These are phyloP conservation scores for Pardalotus punctatus DNA, from an alignment of 2,113 vertebrate genomes.

Conservation along the genomic window DNA sequence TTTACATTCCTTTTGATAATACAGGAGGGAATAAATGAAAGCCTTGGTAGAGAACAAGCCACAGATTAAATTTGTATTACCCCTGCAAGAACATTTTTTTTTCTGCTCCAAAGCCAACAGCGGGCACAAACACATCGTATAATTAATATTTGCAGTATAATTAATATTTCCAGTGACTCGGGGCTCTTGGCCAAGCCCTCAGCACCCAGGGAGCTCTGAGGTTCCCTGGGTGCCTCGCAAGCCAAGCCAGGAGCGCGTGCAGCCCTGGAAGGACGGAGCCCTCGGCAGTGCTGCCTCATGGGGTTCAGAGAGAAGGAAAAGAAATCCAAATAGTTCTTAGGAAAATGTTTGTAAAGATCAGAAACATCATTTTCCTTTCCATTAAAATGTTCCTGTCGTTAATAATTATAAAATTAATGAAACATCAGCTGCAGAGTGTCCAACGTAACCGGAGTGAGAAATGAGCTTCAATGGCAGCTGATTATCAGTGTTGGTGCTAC, in stretches of 20 bases:
- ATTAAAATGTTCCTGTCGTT: neutral
- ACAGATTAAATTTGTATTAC: no score
- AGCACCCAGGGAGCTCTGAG: neutral
- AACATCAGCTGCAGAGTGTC: neutral
- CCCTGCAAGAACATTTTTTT: neutral
- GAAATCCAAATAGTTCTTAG: neutral
- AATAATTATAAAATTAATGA: neutral
- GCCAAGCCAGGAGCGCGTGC: neutral
- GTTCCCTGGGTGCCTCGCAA: neutral
- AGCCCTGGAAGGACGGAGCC: neutral
- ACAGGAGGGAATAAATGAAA: neutral
- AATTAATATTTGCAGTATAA: neutral
- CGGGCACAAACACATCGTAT: no score
- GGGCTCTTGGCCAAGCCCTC: neutral
- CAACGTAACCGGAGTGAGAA: neutral
- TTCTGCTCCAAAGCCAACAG: neutral
- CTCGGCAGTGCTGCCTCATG: fast-evolving
- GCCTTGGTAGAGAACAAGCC: neutral
- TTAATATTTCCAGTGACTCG: fast-evolving
- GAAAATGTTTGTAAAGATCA: neutral
- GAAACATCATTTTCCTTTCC: neutral
- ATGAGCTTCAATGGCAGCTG: neutral
- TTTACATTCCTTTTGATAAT: neutral
- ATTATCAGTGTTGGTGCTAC: neutral
- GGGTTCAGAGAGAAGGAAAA: neutral